These are phyloP conservation scores for Clivina fossor DNA, from an alignment of 2,888 invertebrate genomes.

Conservation along the genomic window DNA sequence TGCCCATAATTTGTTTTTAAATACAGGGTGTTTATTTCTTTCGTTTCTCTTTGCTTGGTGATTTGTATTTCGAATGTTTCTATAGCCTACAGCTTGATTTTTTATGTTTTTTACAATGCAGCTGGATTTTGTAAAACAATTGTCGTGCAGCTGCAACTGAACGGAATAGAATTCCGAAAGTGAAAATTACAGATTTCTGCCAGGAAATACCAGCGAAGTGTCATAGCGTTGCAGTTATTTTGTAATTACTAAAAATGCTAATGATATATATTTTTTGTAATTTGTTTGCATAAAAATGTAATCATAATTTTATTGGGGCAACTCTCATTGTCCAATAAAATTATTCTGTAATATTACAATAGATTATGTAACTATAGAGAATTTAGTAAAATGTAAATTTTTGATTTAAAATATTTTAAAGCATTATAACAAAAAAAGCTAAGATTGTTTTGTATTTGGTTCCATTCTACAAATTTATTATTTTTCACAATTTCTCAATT, in stretches of 20 bases:
- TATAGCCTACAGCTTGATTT: too few relatives aligned
- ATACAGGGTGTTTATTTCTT: constrained; percentile 28
- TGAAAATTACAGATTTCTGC: constrained; percentile 10
- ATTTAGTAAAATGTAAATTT: too few relatives aligned
- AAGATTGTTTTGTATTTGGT: too few relatives aligned
- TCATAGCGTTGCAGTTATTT: background rate
- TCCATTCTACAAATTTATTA: too few relatives aligned
- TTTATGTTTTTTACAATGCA: constrained; percentile 3
- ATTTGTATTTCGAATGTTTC: constrained; percentile 12
- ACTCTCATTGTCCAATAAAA: too few relatives aligned
- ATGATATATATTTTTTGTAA: background rate
- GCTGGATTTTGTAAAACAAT: constrained; percentile 13
- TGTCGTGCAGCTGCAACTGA: constrained; percentile 17
- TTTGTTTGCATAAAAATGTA: too few relatives aligned
- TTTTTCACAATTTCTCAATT: too few relatives aligned
- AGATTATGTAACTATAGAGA: too few relatives aligned
- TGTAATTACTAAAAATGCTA: background rate
- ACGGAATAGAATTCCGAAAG: constrained; percentile 14
- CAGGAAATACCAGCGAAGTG: background rate
- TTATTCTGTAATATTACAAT: too few relatives aligned
- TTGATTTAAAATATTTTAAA: too few relatives aligned
- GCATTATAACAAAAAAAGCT: too few relatives aligned
- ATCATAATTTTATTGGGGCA: too few relatives aligned
- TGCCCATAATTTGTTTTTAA: constrained; percentile 33
- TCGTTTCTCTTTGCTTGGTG: constrained; percentile 15